phyloP scores from a whole-genome alignment of 1,140 invertebrate species.

The Caenorhabditis inopinata region DNA sequence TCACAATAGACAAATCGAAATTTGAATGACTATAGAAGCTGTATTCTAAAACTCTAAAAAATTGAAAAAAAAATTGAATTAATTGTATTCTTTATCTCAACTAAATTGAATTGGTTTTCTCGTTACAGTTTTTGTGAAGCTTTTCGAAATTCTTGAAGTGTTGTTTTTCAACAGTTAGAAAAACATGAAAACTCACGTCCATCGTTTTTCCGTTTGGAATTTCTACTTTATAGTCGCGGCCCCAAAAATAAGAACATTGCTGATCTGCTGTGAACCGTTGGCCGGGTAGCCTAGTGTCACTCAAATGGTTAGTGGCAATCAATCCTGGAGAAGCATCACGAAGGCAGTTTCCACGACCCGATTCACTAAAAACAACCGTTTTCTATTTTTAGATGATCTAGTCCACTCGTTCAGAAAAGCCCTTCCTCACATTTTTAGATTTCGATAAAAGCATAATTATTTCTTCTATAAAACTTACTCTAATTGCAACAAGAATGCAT shows the following conservation, averaged over 20 bases:
- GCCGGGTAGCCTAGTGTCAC: conserved; percentile 60
- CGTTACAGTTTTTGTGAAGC: too few species aligned
- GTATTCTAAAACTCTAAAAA: too few species aligned
- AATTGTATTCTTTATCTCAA: too few species aligned
- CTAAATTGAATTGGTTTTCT: too few species aligned
- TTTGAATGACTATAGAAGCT: too few species aligned
- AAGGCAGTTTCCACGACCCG: conserved; percentile 64
- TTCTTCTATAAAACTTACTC: conserved; percentile 61
- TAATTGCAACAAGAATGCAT: conserved; percentile 64
- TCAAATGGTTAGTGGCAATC: conserved; percentile 56
- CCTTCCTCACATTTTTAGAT: too few species aligned
- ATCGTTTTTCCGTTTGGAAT: conserved; percentile 60
- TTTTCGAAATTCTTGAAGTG: too few species aligned
- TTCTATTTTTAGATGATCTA: conserved; percentile 19
- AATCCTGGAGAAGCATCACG: conserved; percentile 56
- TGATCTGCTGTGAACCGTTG: conserved; percentile 66
- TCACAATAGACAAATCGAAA: too few species aligned
- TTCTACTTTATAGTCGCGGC: conserved; percentile 63
- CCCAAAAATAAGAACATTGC: conserved; percentile 66
- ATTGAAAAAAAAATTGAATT: too few species aligned
- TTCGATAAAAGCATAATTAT: too few species aligned
- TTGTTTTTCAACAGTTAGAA: neutral
- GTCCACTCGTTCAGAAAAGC: too few species aligned
- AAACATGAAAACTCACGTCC: conserved; percentile 51
- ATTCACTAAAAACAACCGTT: conserved; percentile 57